phyloP scores from a whole-genome alignment of 2,797 vertebrate species.

The Betta splendens region DNA sequence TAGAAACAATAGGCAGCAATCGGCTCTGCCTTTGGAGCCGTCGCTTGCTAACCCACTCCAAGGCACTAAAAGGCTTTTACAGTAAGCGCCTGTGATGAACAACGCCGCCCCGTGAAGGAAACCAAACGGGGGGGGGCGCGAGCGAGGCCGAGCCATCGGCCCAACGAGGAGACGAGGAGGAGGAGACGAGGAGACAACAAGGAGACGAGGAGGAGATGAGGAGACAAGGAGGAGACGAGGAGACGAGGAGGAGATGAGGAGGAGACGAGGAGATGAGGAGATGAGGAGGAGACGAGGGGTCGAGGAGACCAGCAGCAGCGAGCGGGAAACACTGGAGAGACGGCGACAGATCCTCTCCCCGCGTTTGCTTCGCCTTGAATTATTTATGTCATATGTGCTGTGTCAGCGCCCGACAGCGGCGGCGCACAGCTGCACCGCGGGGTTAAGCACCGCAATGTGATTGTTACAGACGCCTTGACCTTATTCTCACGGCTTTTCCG shows the following conservation, averaged over 20 bases:
- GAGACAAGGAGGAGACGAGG: no score
- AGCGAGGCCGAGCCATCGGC: no score
- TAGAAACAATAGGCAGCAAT: slow-evolving; percentile 57
- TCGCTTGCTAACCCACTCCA: slow-evolving; percentile 57
- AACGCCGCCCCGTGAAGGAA: slow-evolving; percentile 41
- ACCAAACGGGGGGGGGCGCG: no score
- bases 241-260: no score
- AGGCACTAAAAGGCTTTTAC: slow-evolving; percentile 73
- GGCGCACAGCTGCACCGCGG: slow-evolving; percentile 67
- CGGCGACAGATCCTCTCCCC: slow-evolving; percentile 42
- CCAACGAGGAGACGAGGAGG: no score
- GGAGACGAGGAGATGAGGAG: slow-evolving; percentile 41
- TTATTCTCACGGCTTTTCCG: slow-evolving; percentile 80
- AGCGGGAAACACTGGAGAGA: slow-evolving; percentile 31
- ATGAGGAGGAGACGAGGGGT: slow-evolving; percentile 19
- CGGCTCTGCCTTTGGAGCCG: slow-evolving; percentile 63
- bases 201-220: no score
- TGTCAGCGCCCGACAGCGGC: slow-evolving; percentile 75
- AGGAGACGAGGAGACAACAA: no score
- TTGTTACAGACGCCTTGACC: slow-evolving; percentile 77
- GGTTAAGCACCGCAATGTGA: slow-evolving; percentile 75
- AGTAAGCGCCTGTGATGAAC: slow-evolving; percentile 72
- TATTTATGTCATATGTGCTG: slow-evolving; percentile 77
- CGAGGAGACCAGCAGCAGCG: neutral
- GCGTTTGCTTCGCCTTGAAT: slow-evolving; percentile 71